These are phyloP conservation scores for Megaustenia siamemsis DNA, from an alignment of 2,888 invertebrate genomes.

Conservation along the genomic window DNA sequence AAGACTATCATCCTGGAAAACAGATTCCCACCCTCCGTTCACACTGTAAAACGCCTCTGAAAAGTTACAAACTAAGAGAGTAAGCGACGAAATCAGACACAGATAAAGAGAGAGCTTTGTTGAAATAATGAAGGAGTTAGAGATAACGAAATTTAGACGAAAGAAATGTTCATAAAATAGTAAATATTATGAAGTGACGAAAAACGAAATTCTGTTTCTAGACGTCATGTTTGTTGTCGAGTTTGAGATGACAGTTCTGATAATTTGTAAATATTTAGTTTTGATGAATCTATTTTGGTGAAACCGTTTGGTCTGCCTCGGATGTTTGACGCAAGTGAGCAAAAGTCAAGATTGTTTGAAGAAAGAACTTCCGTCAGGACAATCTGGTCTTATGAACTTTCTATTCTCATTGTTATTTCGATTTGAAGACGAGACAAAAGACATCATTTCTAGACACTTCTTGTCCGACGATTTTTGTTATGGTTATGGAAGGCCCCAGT, in stretches of 20 bases:
- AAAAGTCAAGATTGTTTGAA: background rate
- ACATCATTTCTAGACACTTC: too few species aligned
- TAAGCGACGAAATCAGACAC: too few species aligned
- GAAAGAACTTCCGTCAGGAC: background rate
- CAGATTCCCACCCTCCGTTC: too few species aligned
- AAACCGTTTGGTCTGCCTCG: background rate
- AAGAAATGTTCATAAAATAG: slow-evolving; percentile 15
- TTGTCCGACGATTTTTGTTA: too few species aligned
- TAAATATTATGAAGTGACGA: slow-evolving; percentile 33
- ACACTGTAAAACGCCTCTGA: too few species aligned
- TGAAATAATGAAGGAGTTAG: slow-evolving; percentile 4
- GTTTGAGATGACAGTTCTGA: background rate
- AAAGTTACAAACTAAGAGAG: too few species aligned
- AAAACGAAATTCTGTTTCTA: background rate
- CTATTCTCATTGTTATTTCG: too few species aligned
- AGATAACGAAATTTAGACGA: slow-evolving; percentile 9
- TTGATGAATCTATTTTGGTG: background rate
- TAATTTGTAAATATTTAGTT: background rate
- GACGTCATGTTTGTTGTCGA: background rate
- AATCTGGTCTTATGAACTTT: too few species aligned
- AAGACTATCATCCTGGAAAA: too few species aligned
- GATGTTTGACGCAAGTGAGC: background rate
- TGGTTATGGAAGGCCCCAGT: too few species aligned
- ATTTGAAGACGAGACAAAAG: too few species aligned
- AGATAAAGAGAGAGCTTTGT: background rate